Evolutionary conservation across 2,797 vertebrate genomes (phyloP).

Genomic region (Diplodus sargus): DNA sequence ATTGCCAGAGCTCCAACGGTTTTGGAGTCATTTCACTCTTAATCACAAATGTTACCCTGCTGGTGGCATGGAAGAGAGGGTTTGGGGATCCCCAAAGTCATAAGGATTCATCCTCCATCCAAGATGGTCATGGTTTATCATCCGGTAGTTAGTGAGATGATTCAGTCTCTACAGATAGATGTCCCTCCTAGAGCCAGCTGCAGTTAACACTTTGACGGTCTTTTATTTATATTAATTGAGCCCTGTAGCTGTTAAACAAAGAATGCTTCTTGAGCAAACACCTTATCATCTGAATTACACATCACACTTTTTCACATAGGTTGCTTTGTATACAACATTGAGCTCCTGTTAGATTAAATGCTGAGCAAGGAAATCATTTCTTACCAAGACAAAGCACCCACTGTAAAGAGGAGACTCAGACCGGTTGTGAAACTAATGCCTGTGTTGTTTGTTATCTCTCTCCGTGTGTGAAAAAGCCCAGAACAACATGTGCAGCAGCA

Average conservation of each 20-base stretch:
- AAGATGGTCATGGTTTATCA: background rate
- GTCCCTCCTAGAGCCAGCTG: background rate
- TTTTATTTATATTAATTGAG: background rate
- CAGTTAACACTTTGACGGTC: background rate
- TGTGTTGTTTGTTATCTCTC: conserved; percentile 23
- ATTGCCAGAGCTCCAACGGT: background rate
- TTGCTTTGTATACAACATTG: background rate
- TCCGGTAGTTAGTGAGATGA: background rate
- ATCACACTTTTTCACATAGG: background rate
- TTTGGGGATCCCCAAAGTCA: background rate
- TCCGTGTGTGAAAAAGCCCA: background rate
- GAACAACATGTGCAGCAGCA: conserved; percentile 18
- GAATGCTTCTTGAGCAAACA: background rate
- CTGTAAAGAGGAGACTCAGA: background rate
- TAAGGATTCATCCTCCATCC: background rate
- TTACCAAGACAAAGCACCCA: too few species aligned
- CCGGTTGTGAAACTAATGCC: conserved; percentile 34
- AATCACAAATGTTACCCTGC: background rate
- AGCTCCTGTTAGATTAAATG: background rate
- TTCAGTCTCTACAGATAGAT: background rate
- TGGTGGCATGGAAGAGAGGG: background rate
- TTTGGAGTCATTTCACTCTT: background rate
- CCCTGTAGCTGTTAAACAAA: background rate
- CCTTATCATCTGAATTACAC: background rate
- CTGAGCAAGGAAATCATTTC: background rate